Evolutionary conservation across 2,888 invertebrate genomes (phyloP).

Genomic region (Lapara coniferarum): DNA sequence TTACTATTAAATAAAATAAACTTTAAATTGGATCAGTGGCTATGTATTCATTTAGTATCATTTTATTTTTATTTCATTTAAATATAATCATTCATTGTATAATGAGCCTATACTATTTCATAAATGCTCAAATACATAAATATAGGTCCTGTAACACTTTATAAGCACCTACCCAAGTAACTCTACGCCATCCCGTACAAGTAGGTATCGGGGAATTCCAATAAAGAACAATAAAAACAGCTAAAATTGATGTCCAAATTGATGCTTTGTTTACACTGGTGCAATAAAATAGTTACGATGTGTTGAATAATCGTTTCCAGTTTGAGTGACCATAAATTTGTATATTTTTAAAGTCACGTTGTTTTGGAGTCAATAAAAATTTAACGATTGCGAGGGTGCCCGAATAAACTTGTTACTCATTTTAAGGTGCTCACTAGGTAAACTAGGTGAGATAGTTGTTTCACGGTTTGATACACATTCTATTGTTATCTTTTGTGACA

Average conservation of each 20-base stretch:
- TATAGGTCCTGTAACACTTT: no score
- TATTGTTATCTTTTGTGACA: not conserved
- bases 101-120: not conserved
- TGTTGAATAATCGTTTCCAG: constrained; percentile 81
- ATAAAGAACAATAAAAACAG: constrained; percentile 38
- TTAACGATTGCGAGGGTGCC: constrained; percentile 79
- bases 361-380: constrained; percentile 80
- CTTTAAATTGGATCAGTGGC: no score
- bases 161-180: not conserved
- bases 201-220: constrained; percentile 27
- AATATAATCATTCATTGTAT: not conserved
- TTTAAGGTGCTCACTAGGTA: constrained; percentile 54
- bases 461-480: not conserved
- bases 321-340: constrained; percentile 83
- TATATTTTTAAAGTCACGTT: constrained; percentile 81
- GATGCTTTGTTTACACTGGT: constrained; percentile 77
- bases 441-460: constrained; percentile 39
- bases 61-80: no score
- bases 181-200: not conserved
- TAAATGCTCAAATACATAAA: no score
- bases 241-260: constrained; percentile 62
- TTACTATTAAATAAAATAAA: no score
- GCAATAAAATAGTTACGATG: constrained; percentile 82
- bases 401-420: constrained; percentile 72
- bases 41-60: no score